Conservation (phyloP, 2,797 vertebrate genomes). For the Monodelphis domestica region DNA sequence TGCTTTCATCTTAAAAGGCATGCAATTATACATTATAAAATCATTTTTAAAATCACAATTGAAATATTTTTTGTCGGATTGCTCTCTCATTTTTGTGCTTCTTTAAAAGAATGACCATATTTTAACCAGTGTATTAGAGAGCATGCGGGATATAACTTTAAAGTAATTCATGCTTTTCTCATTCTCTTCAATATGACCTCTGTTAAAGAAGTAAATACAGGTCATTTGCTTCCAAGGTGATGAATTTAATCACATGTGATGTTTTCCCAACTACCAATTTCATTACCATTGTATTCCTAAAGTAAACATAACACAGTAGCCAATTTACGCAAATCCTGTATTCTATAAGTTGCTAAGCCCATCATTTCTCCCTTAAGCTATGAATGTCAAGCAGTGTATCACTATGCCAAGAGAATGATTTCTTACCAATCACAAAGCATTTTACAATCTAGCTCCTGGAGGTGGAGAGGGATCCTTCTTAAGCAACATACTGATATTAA, state of each 20-base stretch:
- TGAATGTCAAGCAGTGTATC: not conserved
- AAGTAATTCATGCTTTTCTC: not conserved
- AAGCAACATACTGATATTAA: not conserved
- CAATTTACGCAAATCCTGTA: not conserved
- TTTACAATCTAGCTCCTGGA: not conserved
- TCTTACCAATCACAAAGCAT: not conserved
- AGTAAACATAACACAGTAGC: not conserved
- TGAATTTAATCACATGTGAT: not conserved
- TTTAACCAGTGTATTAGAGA: not conserved
- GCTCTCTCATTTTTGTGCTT: not conserved
- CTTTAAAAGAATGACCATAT: not conserved
- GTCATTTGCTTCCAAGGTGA: not conserved
- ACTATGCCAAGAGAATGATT: not conserved
- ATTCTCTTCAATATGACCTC: not conserved
- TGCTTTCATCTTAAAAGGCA: not conserved
- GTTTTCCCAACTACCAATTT: not conserved
- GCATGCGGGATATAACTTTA: not conserved
- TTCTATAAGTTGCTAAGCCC: not conserved
- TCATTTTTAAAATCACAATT: not conserved
- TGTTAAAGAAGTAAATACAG: not conserved
- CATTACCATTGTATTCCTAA: conserved; percentile 1
- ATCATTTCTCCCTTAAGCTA: not conserved
- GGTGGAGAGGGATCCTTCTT: not conserved
- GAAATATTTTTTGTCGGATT: not conserved
- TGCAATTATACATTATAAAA: not conserved